phyloP scores from a whole-genome alignment of 37 sponge, comb jelly and placozoan genomes.

The Lycopodina hypogea region DNA sequence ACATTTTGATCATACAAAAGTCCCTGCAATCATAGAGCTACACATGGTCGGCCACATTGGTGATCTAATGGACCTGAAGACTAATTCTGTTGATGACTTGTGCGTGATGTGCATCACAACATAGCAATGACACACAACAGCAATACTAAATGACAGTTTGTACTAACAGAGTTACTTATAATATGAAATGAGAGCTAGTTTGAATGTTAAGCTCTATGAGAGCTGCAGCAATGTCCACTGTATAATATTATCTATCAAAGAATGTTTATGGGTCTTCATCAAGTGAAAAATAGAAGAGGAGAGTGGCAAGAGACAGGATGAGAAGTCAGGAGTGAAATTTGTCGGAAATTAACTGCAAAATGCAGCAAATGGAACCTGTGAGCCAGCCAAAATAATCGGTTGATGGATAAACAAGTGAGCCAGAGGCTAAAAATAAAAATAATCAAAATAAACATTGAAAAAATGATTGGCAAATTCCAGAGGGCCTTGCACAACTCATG shows the following conservation, averaged over 20 bases:
- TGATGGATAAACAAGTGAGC: not conserved
- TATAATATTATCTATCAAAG: not conserved
- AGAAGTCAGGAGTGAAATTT: not conserved
- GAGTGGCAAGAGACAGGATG: not conserved
- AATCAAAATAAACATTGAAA: not conserved
- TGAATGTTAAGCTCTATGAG: conserved; percentile 10
- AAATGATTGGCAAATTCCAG: not conserved
- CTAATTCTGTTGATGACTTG: no score
- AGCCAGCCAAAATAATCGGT: not conserved
- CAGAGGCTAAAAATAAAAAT: not conserved
- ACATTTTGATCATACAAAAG: no score
- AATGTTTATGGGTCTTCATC: not conserved
- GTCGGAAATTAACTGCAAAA: not conserved
- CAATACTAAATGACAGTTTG: no score
- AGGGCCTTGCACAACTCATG: not conserved
- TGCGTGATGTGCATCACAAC: no score
- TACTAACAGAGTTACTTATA: no score
- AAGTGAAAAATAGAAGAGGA: not conserved
- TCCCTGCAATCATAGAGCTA: no score
- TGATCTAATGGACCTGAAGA: no score
- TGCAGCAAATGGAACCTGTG: not conserved
- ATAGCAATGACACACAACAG: no score
- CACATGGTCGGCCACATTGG: no score
- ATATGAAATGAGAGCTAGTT: no score
- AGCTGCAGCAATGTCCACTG: not conserved